phyloP scores from a whole-genome alignment of 2,113 vertebrate genomes.

The Penelope pileata region DNA sequence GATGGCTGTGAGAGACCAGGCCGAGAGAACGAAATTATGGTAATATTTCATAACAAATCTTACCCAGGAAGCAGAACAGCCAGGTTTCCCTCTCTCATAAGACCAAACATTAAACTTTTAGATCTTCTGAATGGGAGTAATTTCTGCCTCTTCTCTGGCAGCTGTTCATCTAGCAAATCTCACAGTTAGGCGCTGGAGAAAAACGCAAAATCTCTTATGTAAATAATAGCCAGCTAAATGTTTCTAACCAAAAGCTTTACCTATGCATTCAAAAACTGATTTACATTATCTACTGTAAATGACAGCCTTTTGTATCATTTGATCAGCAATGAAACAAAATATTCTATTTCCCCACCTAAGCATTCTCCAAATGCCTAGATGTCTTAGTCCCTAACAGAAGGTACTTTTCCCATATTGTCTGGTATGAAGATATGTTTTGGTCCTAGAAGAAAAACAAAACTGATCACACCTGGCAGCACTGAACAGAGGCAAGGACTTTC shows the following conservation, averaged over 20 bases:
- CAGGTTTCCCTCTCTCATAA: background rate
- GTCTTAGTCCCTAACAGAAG: too few species aligned
- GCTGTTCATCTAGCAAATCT: accelerated
- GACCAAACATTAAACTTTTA: background rate
- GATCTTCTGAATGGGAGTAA: background rate
- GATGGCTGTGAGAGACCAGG: background rate
- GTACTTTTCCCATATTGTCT: too few species aligned
- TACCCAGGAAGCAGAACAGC: background rate
- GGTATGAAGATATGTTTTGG: too few species aligned
- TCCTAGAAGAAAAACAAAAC: too few species aligned
- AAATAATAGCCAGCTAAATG: background rate
- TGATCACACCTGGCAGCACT: too few species aligned
- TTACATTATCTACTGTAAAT: background rate
- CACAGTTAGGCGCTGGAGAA: background rate
- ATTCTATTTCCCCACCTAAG: background rate
- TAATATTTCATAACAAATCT: background rate
- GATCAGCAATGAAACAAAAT: background rate
- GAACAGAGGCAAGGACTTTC: too few species aligned
- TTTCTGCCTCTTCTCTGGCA: background rate
- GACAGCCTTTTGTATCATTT: background rate
- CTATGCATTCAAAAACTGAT: background rate
- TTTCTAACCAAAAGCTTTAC: background rate
- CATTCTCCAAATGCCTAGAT: background rate
- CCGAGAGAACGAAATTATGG: background rate
- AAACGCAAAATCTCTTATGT: background rate